Conservation (phyloP, 2,888 invertebrate species). For the Metellina segmentata region DNA sequence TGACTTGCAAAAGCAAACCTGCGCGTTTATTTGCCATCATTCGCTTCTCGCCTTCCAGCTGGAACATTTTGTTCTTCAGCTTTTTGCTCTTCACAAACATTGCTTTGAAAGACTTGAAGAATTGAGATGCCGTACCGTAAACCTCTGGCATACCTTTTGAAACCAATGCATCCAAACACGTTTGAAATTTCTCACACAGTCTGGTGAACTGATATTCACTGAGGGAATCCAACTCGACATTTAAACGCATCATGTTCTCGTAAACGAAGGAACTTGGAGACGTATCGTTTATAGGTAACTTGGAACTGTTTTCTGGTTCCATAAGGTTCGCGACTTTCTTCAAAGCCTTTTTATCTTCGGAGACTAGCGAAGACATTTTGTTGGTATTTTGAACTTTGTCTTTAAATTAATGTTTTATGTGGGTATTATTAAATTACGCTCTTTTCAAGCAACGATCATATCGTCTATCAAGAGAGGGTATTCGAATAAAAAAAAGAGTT, state of each 20-base stretch:
- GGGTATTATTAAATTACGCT: no score
- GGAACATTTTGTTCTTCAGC: not conserved
- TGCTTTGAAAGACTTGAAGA: not conserved
- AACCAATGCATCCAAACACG: not conserved
- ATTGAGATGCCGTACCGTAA: not conserved
- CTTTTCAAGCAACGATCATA: no score
- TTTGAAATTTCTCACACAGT: not conserved
- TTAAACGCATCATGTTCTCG: no score
- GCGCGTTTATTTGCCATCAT: not conserved
- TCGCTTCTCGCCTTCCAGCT: not conserved
- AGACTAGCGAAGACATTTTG: not conserved
- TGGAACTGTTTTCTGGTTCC: not conserved
- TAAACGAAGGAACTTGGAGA: no score
- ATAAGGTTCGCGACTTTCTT: not conserved
- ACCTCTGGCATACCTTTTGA: not conserved
- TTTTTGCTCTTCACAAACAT: not conserved
- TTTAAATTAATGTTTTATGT: not conserved
- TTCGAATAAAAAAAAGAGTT: no score
- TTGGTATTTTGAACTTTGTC: not conserved
- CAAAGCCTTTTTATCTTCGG: not conserved
- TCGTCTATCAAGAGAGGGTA: no score
- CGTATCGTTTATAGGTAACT: no score
- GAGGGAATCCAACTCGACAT: not conserved
- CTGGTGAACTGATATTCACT: not conserved
- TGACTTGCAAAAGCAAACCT: not conserved